Conservation (phyloP, 1,140 invertebrate species). For the Cydia fagiglandana region DNA sequence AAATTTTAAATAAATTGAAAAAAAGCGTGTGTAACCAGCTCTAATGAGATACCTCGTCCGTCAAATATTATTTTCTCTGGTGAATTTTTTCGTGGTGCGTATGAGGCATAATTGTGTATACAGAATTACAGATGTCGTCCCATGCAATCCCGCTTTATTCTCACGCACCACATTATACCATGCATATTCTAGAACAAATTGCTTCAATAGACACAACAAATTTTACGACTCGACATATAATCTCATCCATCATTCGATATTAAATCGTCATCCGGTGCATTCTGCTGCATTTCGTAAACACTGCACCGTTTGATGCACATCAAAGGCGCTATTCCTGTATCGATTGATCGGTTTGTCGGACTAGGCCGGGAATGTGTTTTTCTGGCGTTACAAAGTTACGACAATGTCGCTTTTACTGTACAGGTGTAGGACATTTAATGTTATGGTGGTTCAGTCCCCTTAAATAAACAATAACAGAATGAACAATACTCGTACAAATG, state of each 20-base stretch:
- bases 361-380: conserved; percentile 25
- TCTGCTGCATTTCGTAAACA: conserved; percentile 22
- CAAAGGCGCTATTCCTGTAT: conserved; percentile 35
- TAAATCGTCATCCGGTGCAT: conserved; percentile 4
- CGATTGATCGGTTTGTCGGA: conserved; percentile 37
- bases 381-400: background rate
- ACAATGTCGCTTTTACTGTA: background rate
- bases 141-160: no score
- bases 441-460: no score
- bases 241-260: conserved; percentile 1
- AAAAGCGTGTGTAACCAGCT: no score
- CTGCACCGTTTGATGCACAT: conserved; percentile 14
- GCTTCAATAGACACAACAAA: background rate
- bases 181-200: background rate
- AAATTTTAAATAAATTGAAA: no score
- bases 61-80: no score
- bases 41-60: no score
- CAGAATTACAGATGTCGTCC: no score
- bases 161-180: background rate
- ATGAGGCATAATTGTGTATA: no score
- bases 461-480: no score
- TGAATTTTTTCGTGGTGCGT: no score
- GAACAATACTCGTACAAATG: no score
- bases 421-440: background rate
- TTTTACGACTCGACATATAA: background rate